phyloP scores from a whole-genome alignment of 2,797 vertebrate genomes.

The Sebastes miniatus region DNA sequence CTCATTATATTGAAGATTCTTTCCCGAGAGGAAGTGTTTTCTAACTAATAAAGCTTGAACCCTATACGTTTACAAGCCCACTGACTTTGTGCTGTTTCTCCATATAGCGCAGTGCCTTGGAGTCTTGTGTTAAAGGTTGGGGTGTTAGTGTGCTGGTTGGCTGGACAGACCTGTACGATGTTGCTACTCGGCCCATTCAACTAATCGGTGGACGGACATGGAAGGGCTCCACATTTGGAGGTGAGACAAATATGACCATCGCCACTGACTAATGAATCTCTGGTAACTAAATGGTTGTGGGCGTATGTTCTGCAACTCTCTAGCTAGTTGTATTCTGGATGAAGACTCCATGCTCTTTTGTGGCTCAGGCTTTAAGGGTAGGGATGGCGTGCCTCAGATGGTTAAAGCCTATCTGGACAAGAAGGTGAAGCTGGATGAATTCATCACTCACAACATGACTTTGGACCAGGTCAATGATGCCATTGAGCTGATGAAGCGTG shows the following conservation, averaged over 20 bases:
- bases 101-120: slow-evolving; percentile 64
- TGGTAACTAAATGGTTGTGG: neutral
- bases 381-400: slow-evolving; percentile 83
- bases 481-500: slow-evolving; percentile 85
- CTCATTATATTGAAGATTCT: neutral
- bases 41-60: neutral
- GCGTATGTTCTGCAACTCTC: neutral
- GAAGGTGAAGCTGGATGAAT: slow-evolving; percentile 88
- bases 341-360: neutral
- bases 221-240: slow-evolving; percentile 94
- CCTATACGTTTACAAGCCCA: neutral
- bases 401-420: slow-evolving; percentile 86
- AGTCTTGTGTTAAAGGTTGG: slow-evolving; percentile 88
- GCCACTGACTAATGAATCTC: neutral
- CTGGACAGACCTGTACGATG: slow-evolving; percentile 86
- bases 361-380: slow-evolving; percentile 82
- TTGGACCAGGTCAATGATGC: slow-evolving; percentile 86
- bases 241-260: slow-evolving; percentile 67
- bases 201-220: slow-evolving; percentile 91
- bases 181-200: slow-evolving; percentile 86
- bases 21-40: no score
- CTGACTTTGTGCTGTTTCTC: neutral
- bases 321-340: neutral
- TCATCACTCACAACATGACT: slow-evolving; percentile 87
- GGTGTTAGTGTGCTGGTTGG: slow-evolving; percentile 91